phyloP scores from a whole-genome alignment of 2,113 vertebrate genomes.

The Craseonycteris thonglongyai region DNA sequence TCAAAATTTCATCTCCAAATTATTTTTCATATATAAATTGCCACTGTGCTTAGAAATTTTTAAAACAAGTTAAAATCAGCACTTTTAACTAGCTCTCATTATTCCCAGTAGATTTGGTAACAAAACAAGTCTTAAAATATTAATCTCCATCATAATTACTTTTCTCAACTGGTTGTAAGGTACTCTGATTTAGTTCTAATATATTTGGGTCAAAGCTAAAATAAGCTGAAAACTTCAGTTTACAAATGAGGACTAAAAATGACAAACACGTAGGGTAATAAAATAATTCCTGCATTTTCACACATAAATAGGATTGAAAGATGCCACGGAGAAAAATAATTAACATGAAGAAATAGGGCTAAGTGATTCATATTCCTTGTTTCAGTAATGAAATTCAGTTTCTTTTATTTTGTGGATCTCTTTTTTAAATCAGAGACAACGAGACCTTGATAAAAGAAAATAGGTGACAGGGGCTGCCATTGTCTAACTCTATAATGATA shows the following conservation, averaged over 20 bases:
- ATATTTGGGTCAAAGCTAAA: neutral
- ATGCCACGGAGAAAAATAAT: neutral
- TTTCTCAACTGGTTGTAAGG: neutral
- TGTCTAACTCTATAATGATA: neutral
- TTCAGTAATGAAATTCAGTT: neutral
- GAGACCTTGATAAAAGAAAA: neutral
- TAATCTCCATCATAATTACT: neutral
- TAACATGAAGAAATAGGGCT: neutral
- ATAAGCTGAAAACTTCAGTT: neutral
- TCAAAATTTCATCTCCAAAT: neutral
- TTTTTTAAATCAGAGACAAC: neutral
- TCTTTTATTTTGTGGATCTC: neutral
- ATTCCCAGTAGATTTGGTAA: neutral
- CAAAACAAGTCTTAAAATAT: neutral
- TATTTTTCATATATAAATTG: neutral
- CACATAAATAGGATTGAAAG: neutral
- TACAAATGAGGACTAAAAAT: slow-evolving; percentile 8
- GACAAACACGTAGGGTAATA: neutral
- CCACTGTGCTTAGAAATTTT: neutral
- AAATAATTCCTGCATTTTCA: neutral
- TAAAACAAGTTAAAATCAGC: neutral
- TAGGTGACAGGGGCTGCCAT: neutral
- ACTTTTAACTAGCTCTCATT: neutral
- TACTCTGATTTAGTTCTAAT: neutral
- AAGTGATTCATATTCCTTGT: neutral